These are phyloP conservation scores for Pseudochirops corinnae DNA, from an alignment of 2,797 vertebrate species.

Conservation along the genomic window DNA sequence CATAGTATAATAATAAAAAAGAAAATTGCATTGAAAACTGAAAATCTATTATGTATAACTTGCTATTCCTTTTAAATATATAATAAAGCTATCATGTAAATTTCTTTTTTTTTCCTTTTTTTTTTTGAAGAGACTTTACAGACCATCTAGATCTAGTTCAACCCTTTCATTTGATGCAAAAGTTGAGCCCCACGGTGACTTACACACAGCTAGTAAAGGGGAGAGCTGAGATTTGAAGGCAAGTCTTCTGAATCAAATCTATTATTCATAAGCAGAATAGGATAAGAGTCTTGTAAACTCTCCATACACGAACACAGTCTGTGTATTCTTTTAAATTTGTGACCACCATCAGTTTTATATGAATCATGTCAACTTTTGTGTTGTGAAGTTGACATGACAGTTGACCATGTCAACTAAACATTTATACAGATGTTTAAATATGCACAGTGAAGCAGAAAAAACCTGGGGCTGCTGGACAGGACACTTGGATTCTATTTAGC, in stretches of 20 bases:
- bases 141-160: not conserved
- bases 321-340: not conserved
- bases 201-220: not conserved
- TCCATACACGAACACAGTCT: not conserved
- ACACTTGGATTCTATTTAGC: not conserved
- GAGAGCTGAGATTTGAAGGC: not conserved
- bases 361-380: not conserved
- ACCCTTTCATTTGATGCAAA: not conserved
- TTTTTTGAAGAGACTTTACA: not conserved
- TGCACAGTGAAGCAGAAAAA: slow-evolving; percentile 16
- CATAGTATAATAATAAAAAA: not conserved
- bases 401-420: not conserved
- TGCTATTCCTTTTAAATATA: not conserved
- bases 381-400: not conserved
- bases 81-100: not conserved
- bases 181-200: not conserved
- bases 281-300: not conserved
- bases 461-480: not conserved
- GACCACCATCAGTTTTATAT: not conserved
- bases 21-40: not conserved
- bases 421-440: not conserved
- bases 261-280: not conserved
- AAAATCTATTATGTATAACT: not conserved
- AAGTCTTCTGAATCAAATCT: not conserved
- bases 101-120: not conserved